A percentile compares a stretch with the other conserved stretches of the same genome.
phyloP scores from a whole-genome alignment of 2,113 vertebrate genomes.

The Gallinago paraguaiae region DNA sequence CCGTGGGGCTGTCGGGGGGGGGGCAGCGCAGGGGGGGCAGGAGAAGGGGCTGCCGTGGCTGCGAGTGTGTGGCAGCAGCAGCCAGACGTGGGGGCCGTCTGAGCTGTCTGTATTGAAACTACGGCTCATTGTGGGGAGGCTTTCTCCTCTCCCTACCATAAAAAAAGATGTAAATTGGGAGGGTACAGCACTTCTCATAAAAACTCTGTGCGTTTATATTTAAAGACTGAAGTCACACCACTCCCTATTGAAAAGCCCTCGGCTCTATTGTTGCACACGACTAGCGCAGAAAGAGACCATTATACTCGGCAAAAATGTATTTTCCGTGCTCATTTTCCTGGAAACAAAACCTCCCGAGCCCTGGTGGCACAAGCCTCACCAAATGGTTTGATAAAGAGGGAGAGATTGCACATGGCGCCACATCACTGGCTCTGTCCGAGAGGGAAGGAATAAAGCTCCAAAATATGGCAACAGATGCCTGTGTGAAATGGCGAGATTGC shows the following conservation, averaged over 20 bases:
- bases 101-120: background rate
- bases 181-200: slow-evolving; percentile 25
- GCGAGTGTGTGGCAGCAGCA: fast-evolving
- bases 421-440: background rate
- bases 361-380: background rate
- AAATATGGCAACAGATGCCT: slow-evolving; percentile 73
- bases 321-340: slow-evolving; percentile 62
- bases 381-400: background rate
- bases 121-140: background rate
- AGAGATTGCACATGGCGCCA: slow-evolving; percentile 8
- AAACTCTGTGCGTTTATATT: slow-evolving; percentile 57
- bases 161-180: slow-evolving; percentile 47
- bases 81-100: background rate
- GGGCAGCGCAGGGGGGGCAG: fast-evolving
- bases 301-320: slow-evolving; percentile 55
- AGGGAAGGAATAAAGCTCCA: slow-evolving; percentile 30
- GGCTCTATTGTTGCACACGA: slow-evolving; percentile 48
- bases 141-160: slow-evolving; percentile 19
- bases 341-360: slow-evolving; percentile 49
- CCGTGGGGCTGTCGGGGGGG: fast-evolving
- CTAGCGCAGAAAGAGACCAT: slow-evolving; percentile 52
- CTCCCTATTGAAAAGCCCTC: slow-evolving; percentile 36
- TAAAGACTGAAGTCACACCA: slow-evolving; percentile 45
- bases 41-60: fast-evolving
- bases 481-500: slow-evolving; percentile 31